These are phyloP conservation scores for Dicranocentrus wangi DNA, from an alignment of 2,888 invertebrate species.

Conservation along the genomic window DNA sequence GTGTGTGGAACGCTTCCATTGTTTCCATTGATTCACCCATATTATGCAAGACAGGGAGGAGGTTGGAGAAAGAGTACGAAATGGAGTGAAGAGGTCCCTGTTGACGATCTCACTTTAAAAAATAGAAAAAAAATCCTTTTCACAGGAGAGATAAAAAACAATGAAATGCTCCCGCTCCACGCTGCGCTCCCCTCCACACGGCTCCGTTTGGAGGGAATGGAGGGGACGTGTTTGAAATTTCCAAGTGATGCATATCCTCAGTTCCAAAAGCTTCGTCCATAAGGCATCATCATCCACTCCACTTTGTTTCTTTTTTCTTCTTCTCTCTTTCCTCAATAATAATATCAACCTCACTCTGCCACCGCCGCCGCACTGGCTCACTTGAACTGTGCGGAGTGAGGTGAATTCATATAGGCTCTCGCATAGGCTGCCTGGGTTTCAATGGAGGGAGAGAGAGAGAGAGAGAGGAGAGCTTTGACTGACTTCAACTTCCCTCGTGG, in stretches of 20 bases:
- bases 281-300: background rate
- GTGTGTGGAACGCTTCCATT: too few species aligned
- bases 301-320: too few species aligned
- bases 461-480: too few species aligned
- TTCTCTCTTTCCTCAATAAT: too few species aligned
- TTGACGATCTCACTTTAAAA: slow-evolving; percentile 56
- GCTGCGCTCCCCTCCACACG: too few species aligned
- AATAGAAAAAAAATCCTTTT: background rate
- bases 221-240: slow-evolving; percentile 67
- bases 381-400: too few species aligned
- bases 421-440: too few species aligned
- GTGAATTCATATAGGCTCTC: too few species aligned
- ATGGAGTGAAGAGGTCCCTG: slow-evolving; percentile 37
- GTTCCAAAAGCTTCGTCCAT: background rate
- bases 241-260: slow-evolving; percentile 44
- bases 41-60: too few species aligned
- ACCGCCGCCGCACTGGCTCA: background rate
- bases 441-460: too few species aligned
- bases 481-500: too few species aligned
- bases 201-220: slow-evolving; percentile 53
- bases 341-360: background rate
- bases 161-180: background rate
- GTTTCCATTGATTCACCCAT: too few species aligned
- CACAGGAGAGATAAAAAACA: slow-evolving; percentile 1
- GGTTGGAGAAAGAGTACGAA: background rate